A percentile compares a stretch with the other conserved stretches of the same genome.
These are phyloP conservation scores for Calypte anna DNA, from an alignment of 2,113 vertebrate species.

Conservation along the genomic window DNA sequence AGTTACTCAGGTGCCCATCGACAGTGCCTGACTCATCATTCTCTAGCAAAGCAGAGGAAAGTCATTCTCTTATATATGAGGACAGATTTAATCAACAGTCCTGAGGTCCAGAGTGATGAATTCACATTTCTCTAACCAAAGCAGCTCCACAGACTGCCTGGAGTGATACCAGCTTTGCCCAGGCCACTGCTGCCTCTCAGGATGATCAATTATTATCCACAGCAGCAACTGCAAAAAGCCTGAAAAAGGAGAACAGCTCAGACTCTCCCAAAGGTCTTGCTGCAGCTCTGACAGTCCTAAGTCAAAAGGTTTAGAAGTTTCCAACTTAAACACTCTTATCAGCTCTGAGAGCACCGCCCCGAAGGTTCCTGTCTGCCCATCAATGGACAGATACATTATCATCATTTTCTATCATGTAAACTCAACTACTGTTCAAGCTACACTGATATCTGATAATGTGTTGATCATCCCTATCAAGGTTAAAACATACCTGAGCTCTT, in stretches of 20 bases:
- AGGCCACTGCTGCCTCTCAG: background rate
- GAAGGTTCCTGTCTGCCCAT: background rate
- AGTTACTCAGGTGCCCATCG: background rate
- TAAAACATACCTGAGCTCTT: background rate
- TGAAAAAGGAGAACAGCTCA: background rate
- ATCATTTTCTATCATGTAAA: constrained; percentile 31
- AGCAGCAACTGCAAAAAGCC: background rate
- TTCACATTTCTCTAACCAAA: background rate
- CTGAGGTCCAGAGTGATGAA: background rate
- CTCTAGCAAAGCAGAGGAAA: background rate
- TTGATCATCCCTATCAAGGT: background rate
- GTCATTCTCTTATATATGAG: background rate
- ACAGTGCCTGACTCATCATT: background rate
- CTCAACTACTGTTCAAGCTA: background rate
- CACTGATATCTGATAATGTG: background rate
- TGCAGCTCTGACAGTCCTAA: background rate
- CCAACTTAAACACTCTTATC: constrained; percentile 42
- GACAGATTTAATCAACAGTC: background rate
- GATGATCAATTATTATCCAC: background rate
- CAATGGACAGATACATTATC: background rate
- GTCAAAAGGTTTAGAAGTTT: background rate
- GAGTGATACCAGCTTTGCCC: background rate
- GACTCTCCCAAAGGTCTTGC: background rate
- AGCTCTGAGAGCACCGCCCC: background rate
- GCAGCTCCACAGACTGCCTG: background rate